Evolutionary conservation across 1,140 invertebrate species (phyloP).

Genomic region (Bombus huntii): DNA sequence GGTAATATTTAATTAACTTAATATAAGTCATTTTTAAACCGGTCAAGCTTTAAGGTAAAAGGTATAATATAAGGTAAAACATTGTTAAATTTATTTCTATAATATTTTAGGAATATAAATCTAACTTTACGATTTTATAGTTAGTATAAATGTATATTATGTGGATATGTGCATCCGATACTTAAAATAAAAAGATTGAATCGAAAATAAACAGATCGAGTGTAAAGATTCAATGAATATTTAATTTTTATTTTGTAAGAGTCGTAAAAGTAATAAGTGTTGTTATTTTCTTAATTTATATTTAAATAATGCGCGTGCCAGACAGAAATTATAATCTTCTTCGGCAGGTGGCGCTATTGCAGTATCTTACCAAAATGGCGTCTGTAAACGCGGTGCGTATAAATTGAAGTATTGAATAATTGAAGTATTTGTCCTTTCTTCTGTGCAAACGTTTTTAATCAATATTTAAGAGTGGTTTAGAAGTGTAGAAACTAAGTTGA

Average conservation of each 20-base stretch:
- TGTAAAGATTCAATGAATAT: not conserved
- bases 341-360: not conserved
- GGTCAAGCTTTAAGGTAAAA: slow-evolving; percentile 5
- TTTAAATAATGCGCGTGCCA: not conserved
- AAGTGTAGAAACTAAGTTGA: not conserved
- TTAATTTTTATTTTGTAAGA: slow-evolving; percentile 1
- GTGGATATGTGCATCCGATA: not conserved
- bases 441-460: not conserved
- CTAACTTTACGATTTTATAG: not conserved
- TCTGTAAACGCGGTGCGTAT: not conserved
- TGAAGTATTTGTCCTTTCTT: not conserved
- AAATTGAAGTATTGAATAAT: not conserved
- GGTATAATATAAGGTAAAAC: not conserved
- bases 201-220: slow-evolving; percentile 22
- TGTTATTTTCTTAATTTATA: not conserved
- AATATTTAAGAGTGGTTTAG: not conserved
- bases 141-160: not conserved
- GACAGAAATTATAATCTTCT: not conserved
- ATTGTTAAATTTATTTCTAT: slow-evolving; percentile 9
- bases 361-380: not conserved
- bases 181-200: not conserved
- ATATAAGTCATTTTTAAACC: not conserved
- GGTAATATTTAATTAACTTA: slow-evolving; percentile 4
- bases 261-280: not conserved
- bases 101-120: slow-evolving; percentile 19